Conservation (phyloP, 2,113 vertebrate species). For the Fulica atra region DNA sequence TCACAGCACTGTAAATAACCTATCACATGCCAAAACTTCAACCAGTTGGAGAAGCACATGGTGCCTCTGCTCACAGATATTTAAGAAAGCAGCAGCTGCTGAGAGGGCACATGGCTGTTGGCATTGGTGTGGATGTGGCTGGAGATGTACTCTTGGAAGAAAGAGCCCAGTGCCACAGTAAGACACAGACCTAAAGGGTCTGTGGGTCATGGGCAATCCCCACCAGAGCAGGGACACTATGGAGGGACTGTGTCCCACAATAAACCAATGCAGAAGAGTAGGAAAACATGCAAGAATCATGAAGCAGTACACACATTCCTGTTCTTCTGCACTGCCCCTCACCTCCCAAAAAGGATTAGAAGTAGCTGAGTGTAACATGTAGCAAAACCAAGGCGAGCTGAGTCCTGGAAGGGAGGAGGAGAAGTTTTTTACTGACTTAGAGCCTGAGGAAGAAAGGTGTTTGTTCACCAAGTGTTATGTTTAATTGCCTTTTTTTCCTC, state of each 20-base stretch:
- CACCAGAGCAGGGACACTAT: neutral
- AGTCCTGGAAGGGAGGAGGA: neutral
- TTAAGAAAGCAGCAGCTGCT: neutral
- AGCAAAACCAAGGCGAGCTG: neutral
- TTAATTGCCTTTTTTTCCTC: neutral
- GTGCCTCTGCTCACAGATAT: neutral
- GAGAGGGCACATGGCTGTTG: neutral
- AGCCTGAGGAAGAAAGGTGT: neutral
- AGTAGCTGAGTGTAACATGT: neutral
- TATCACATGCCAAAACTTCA: neutral
- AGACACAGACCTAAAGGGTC: neutral
- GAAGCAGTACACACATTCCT: neutral
- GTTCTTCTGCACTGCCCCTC: neutral
- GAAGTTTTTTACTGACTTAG: neutral
- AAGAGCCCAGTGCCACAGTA: neutral
- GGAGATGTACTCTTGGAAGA: neutral
- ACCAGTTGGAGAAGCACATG: neutral
- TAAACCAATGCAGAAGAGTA: neutral
- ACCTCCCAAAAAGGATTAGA: neutral
- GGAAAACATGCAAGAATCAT: neutral
- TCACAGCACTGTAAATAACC: neutral
- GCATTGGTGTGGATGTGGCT: neutral
- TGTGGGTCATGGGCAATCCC: neutral
- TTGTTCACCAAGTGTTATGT: neutral
- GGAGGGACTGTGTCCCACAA: rapidly evolving